Conservation (phyloP, 2,113 vertebrate genomes). For the Atlantisia rogersi region DNA sequence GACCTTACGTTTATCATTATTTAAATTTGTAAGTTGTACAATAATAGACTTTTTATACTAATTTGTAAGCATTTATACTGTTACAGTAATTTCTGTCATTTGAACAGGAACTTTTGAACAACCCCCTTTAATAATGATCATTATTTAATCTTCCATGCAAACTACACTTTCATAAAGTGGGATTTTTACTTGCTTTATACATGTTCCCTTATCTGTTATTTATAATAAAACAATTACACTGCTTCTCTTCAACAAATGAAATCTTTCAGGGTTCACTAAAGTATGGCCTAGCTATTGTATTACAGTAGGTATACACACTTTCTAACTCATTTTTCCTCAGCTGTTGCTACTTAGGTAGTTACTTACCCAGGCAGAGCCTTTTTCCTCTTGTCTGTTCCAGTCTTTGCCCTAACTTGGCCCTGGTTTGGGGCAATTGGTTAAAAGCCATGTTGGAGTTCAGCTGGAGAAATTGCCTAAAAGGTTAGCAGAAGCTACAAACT, state of each 20-base stretch:
- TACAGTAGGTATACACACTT: background rate
- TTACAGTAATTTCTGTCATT: background rate
- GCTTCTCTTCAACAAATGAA: background rate
- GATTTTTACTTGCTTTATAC: background rate
- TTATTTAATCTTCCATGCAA: background rate
- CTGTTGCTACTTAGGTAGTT: background rate
- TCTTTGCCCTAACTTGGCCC: rapidly evolving
- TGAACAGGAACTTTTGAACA: background rate
- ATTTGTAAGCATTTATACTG: background rate
- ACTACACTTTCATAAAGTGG: background rate
- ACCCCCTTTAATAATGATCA: background rate
- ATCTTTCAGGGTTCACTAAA: background rate
- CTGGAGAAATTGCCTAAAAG: background rate
- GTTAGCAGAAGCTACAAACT: background rate
- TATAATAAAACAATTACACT: background rate
- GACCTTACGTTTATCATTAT: too few relatives aligned
- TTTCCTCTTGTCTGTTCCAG: background rate
- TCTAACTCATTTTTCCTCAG: background rate
- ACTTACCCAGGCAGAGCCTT: background rate
- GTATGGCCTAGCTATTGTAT: background rate
- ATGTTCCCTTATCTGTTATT: background rate
- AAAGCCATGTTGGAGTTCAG: background rate
- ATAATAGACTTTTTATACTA: background rate
- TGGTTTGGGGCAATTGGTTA: background rate
- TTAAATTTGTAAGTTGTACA: background rate